These are phyloP conservation scores for Neocloeon triangulifer DNA, from an alignment of 1,140 invertebrate species.

Conservation along the genomic window DNA sequence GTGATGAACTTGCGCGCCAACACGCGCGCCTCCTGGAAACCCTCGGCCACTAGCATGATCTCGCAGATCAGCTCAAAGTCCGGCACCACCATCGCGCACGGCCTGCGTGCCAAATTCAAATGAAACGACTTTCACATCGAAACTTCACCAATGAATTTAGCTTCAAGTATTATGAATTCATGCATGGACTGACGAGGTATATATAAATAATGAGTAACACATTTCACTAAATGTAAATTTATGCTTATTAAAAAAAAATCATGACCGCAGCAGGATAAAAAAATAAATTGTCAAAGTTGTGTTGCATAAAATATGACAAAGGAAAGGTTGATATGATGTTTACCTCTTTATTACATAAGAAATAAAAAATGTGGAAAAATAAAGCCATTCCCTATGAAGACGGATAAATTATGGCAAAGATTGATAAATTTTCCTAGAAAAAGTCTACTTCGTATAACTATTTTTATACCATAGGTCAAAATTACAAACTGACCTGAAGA, in stretches of 20 bases:
- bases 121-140: conserved; percentile 4
- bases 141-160: neutral
- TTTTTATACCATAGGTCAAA: too few species aligned
- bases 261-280: too few species aligned
- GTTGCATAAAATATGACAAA: too few species aligned
- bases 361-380: too few species aligned
- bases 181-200: neutral
- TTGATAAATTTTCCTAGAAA: too few species aligned
- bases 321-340: too few species aligned
- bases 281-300: too few species aligned
- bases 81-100: conserved; percentile 94
- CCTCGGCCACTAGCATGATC: conserved; percentile 96
- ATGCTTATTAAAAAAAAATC: too few species aligned
- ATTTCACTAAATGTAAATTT: conserved; percentile 1
- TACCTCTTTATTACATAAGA: neutral
- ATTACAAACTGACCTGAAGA: conserved; percentile 45
- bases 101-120: too few species aligned
- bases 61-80: conserved; percentile 95
- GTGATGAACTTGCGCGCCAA: conserved; percentile 92
- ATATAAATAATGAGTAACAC: conserved; percentile 1
- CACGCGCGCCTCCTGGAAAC: conserved; percentile 82
- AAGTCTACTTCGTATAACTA: too few species aligned
- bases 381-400: too few species aligned
- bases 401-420: too few species aligned
- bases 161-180: neutral